phyloP scores from a whole-genome alignment of 2,113 vertebrate genomes.

The Pipa parva region DNA sequence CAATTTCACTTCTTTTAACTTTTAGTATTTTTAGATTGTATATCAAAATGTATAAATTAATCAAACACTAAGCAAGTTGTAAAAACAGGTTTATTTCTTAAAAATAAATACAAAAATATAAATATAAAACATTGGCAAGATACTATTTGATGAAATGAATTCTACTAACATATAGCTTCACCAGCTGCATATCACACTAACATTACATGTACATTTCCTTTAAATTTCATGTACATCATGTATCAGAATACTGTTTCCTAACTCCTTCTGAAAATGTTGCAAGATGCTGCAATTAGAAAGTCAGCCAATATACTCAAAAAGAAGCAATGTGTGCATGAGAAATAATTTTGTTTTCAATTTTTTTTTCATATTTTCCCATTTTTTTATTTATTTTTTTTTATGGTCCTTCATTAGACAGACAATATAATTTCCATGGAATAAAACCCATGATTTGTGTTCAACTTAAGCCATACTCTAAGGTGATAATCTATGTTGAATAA shows the following conservation, averaged over 20 bases:
- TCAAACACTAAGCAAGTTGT: slow-evolving; percentile 60
- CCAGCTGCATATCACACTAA: slow-evolving; percentile 75
- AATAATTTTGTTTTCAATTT: slow-evolving; percentile 33
- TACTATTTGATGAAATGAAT: slow-evolving; percentile 80
- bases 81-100: slow-evolving; percentile 87
- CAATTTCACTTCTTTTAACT: not conserved
- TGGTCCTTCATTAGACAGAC: slow-evolving; percentile 66
- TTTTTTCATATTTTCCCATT: not conserved
- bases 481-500: slow-evolving; percentile 65
- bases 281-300: slow-evolving; percentile 59
- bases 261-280: slow-evolving; percentile 51
- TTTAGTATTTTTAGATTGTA: not conserved
- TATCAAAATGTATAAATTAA: slow-evolving; percentile 4
- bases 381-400: slow-evolving; percentile 44
- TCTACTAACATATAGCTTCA: slow-evolving; percentile 69
- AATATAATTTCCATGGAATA: slow-evolving; percentile 71
- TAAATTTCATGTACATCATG: slow-evolving; percentile 67
- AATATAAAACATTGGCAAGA: slow-evolving; percentile 98
- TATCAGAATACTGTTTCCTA: slow-evolving; percentile 52
- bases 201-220: slow-evolving; percentile 65
- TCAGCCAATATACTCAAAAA: slow-evolving; percentile 56
- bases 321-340: slow-evolving; percentile 58
- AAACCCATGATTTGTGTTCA: slow-evolving; percentile 66
- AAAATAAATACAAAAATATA: slow-evolving; percentile 99
- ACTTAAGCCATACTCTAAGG: slow-evolving; percentile 66